phyloP scores from a whole-genome alignment of 2,113 vertebrate species.

The Megaptera novaeangliae region DNA sequence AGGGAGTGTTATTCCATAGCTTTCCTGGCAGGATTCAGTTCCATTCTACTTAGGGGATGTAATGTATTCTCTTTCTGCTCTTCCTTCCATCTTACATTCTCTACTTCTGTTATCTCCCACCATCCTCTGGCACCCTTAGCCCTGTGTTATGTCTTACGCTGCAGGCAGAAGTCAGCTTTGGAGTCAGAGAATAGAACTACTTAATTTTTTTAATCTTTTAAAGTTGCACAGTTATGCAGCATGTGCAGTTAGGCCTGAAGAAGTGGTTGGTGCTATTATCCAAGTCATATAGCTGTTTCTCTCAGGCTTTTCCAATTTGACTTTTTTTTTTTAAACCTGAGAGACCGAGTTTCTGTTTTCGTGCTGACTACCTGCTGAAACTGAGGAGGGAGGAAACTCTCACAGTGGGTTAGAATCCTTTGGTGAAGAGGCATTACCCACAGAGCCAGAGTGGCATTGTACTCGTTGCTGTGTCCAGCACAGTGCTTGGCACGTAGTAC shows the following conservation, averaged over 20 bases:
- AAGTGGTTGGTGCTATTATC: not conserved
- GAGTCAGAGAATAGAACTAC: not conserved
- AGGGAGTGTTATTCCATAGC: not conserved
- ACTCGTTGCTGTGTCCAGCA: not conserved
- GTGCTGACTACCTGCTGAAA: not conserved
- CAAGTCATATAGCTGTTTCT: not conserved
- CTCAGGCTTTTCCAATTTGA: not conserved
- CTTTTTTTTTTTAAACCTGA: not conserved
- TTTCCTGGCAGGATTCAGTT: not conserved
- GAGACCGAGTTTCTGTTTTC: not conserved
- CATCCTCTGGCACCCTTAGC: not conserved
- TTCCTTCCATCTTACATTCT: not conserved
- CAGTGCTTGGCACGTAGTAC: not conserved
- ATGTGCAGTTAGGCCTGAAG: not conserved
- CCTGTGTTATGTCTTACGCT: not conserved
- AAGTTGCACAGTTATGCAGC: not conserved
- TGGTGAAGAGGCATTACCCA: not conserved
- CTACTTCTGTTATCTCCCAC: not conserved
- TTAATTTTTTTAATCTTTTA: not conserved
- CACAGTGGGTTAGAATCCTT: not conserved
- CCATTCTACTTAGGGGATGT: not conserved
- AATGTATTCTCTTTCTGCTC: not conserved
- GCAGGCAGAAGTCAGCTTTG: not conserved
- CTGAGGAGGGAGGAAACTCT: not conserved
- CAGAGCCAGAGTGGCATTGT: not conserved